Evolutionary conservation across 2,888 invertebrate genomes (phyloP).

Genomic region (Aplocera efformata): DNA sequence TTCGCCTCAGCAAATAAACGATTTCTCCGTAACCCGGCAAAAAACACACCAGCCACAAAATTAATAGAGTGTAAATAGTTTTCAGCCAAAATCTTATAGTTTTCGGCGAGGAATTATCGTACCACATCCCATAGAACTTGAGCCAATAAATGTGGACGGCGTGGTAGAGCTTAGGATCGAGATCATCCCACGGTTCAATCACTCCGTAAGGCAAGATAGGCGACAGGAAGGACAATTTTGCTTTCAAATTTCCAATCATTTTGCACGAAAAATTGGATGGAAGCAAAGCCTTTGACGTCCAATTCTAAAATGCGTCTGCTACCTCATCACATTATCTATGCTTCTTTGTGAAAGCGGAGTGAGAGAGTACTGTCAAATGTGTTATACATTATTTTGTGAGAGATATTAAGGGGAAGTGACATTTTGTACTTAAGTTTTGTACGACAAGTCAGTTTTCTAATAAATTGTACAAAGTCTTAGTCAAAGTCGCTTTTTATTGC

Average conservation of each 20-base stretch:
- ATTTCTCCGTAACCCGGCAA: constrained; percentile 80
- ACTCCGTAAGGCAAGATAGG: constrained; percentile 63
- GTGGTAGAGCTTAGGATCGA: constrained; percentile 65
- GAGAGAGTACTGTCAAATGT: constrained; percentile 48
- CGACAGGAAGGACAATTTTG: constrained; percentile 41
- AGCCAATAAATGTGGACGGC: constrained; percentile 75
- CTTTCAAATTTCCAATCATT: constrained; percentile 43
- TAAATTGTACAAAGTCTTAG: no score
- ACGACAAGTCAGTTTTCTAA: no score
- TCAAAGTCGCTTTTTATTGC: no score
- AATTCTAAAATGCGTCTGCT: constrained; percentile 51
- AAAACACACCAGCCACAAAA: constrained; percentile 72
- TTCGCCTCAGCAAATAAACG: constrained; percentile 84
- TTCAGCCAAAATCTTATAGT: constrained; percentile 58
- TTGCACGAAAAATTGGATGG: constrained; percentile 26
- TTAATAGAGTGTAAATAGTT: constrained; percentile 52
- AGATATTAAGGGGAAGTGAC: constrained; percentile 48
- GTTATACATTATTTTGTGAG: constrained; percentile 55
- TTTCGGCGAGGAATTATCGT: constrained; percentile 51
- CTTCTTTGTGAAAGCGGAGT: constrained; percentile 35
- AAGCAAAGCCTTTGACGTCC: constrained; percentile 43
- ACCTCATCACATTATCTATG: constrained; percentile 43
- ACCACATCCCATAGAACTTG: constrained; percentile 76
- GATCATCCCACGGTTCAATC: constrained; percentile 62
- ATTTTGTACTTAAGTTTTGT: constrained; percentile 18